Evolutionary conservation across 2,113 vertebrate genomes (phyloP).

Genomic region (Salvator merianae): DNA sequence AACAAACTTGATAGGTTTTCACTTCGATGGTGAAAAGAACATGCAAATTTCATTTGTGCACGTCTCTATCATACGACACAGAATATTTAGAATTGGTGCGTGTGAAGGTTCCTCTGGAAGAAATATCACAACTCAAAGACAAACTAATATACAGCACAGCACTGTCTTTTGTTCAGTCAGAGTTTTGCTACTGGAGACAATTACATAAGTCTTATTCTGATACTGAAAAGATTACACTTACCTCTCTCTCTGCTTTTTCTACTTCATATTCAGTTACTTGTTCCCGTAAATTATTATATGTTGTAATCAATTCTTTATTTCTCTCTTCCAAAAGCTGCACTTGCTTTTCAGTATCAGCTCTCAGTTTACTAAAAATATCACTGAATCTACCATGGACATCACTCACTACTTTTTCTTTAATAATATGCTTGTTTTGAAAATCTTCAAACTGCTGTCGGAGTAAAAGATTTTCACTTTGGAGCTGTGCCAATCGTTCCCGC

Average conservation of each 20-base stretch:
- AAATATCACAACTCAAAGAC: neutral
- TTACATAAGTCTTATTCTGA: neutral
- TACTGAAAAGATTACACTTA: constrained; percentile 53
- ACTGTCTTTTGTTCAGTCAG: too few relatives aligned
- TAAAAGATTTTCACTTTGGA: constrained; percentile 86
- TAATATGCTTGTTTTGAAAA: constrained; percentile 82
- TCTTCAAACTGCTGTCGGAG: constrained; percentile 90
- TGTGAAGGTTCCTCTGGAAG: neutral
- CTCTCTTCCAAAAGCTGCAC: constrained; percentile 83
- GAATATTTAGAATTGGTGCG: neutral
- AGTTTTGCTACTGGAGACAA: neutral
- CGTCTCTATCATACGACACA: too few relatives aligned
- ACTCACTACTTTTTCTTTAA: constrained; percentile 84
- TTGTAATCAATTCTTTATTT: constrained; percentile 84
- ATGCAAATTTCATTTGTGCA: too few relatives aligned
- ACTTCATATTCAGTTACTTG: constrained; percentile 84
- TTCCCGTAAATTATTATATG: constrained; percentile 83
- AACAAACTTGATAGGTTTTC: too few relatives aligned
- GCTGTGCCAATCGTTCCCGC: constrained; percentile 86
- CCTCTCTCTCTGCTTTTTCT: constrained; percentile 90
- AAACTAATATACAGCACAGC: neutral
- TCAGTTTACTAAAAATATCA: constrained; percentile 83
- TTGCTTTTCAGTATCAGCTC: constrained; percentile 84
- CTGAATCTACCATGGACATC: constrained; percentile 87
- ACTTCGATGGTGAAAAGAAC: too few relatives aligned